Conservation (phyloP, 2,888 invertebrate genomes). For the Drosophila bunnanda region DNA sequence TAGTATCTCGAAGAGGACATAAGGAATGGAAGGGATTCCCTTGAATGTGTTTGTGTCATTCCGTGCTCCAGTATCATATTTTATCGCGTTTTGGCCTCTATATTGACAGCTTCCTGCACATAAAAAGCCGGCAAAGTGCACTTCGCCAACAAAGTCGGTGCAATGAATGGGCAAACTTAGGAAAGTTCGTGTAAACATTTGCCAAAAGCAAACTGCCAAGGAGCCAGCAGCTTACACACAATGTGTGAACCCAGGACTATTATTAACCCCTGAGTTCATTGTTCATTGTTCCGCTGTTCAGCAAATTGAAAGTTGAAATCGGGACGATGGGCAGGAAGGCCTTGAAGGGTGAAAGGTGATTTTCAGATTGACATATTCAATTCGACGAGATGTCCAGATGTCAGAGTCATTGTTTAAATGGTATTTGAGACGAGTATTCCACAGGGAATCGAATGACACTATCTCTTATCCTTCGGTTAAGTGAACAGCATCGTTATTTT, state of each 20-base stretch:
- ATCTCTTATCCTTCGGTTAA: neutral
- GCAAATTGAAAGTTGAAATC: constrained; percentile 46
- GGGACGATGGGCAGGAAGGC: constrained; percentile 8
- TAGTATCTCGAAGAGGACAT: neutral
- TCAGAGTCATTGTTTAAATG: constrained; percentile 9
- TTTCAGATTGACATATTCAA: constrained; percentile 45
- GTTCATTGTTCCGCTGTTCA: constrained; percentile 36
- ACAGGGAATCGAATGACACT: neutral
- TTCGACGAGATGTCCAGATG: constrained; percentile 27
- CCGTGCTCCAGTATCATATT: constrained; percentile 47
- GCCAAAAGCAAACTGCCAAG: constrained; percentile 23
- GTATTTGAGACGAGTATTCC: constrained; percentile 1
- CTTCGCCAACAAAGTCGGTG: constrained; percentile 63
- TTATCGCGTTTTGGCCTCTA: constrained; percentile 53
- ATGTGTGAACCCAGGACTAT: constrained; percentile 41
- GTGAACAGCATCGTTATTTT: neutral
- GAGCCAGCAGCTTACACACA: constrained; percentile 18
- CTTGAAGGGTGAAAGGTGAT: constrained; percentile 3
- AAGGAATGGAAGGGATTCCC: neutral
- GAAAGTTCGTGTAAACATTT: constrained; percentile 48
- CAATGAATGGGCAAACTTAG: constrained; percentile 55
- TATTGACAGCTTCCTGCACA: constrained; percentile 52
- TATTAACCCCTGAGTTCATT: constrained; percentile 49
- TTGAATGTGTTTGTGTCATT: constrained; percentile 34
- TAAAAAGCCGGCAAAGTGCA: constrained; percentile 64